Evolutionary conservation across 1,140 invertebrate genomes (phyloP), one percentile per base, ranked within the genome.

Genomic region (Belonocnema kinseyi): DNA sequence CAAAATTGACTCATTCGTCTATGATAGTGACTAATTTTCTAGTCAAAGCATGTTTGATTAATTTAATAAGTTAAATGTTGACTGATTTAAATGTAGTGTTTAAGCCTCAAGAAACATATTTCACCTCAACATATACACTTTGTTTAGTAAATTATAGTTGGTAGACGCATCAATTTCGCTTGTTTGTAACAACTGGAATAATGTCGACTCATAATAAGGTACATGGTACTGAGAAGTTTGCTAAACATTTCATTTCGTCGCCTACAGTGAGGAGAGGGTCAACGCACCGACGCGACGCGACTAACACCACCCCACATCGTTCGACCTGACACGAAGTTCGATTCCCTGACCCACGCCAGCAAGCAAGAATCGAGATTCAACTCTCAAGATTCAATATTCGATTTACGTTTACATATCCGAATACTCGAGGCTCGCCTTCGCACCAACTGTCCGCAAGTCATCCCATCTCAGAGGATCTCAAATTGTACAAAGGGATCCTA

Each of bases 391-490:
- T 75, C 73, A 58, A 77, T 58, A 72, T 77, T 75, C 75, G 75
- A 80, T 82, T 80, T 79, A 82, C 74, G 46, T 72, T 52, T 26
- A 66, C 11, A 66, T n/a, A 72, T 80, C 74, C 51, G 74, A 79
- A 76, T 33, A 76, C 78, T n/a, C 54, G 56, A 74, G 80, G 71
- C 78, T 77, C 80, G 58, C 78, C 80, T 76, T 78, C 73, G 33
- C 40, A 79, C 53, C 77, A 74, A 72, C 53, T 51, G 79, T 78
- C 75, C 77, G 75, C 78, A 61, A 80, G 80, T 82, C 80, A 80
- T 82, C 78, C 54, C 40, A 72, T 72, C 58, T 77, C 78, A 50
- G 73, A 54, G 78, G 78, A 75, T 77, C 75, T 77, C 73, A 66
- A 80, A 54, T 74, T 80, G 61, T 66, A 66, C 61, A 40, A 66